phyloP scores from a whole-genome alignment of 2,113 vertebrate species.

The Deroptyus accipitrinus region DNA sequence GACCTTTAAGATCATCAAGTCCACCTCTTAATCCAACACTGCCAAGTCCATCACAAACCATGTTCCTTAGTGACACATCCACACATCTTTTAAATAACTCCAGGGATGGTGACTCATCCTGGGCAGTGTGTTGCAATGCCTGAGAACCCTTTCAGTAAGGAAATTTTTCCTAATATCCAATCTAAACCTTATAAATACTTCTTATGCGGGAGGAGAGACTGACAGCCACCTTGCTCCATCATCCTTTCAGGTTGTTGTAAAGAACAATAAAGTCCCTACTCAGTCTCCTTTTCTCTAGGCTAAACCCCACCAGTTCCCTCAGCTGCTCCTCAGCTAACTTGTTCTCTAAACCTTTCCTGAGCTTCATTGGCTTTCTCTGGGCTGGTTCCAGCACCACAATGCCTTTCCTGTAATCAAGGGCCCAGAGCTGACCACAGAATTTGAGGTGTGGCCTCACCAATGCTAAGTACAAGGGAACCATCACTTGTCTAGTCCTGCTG shows the following conservation, averaged over 20 bases:
- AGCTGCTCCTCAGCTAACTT: not conserved
- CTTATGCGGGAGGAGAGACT: not conserved
- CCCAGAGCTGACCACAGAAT: not conserved
- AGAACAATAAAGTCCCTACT: not conserved
- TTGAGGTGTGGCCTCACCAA: not conserved
- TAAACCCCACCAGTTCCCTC: not conserved
- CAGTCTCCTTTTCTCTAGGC: not conserved
- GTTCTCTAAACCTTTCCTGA: not conserved
- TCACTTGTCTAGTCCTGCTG: not conserved
- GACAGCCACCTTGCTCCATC: accelerated
- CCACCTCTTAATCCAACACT: not conserved
- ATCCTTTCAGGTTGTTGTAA: no score
- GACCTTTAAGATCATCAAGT: not conserved
- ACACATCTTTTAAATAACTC: not conserved
- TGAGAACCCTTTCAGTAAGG: not conserved
- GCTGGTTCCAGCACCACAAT: not conserved
- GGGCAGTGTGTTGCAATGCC: not conserved
- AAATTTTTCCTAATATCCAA: not conserved
- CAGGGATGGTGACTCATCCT: no score
- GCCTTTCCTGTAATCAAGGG: not conserved
- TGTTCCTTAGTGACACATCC: no score
- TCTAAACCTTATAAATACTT: not conserved
- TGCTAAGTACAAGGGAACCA: accelerated
- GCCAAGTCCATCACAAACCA: not conserved
- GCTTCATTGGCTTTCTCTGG: not conserved